A percentile compares a stretch with the other conserved stretches of the same genome.
phyloP scores from a whole-genome alignment of 2,888 invertebrate species.

The Limenitis camilla region DNA sequence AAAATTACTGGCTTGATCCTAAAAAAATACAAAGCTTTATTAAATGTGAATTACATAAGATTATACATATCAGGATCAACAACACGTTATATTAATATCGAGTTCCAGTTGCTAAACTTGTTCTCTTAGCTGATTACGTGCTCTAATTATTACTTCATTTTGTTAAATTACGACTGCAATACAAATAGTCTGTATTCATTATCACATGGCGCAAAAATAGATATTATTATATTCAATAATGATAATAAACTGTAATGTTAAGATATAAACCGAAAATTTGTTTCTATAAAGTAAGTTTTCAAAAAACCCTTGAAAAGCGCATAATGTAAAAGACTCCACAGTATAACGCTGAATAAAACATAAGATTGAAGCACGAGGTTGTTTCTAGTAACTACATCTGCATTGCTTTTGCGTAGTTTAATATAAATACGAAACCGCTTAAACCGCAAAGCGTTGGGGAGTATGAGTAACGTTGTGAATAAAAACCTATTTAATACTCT shows the following conservation, averaged over 20 bases:
- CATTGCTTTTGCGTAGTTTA: conserved; percentile 25
- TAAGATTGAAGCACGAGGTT: conserved; percentile 12
- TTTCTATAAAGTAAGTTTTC: no score
- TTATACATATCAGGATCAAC: not conserved
- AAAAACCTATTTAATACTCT: conserved; percentile 15
- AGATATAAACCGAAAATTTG: no score
- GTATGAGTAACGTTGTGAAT: conserved; percentile 24
- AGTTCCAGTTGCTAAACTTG: conserved; percentile 1
- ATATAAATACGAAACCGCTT: conserved; percentile 26
- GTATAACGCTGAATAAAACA: conserved; percentile 22
- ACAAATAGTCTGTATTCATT: no score
- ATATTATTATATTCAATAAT: no score
- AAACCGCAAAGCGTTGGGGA: conserved; percentile 27
- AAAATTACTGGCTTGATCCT: conserved; percentile 89
- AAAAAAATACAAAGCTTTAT: conserved; percentile 25
- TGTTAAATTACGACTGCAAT: no score
- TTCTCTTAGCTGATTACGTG: not conserved
- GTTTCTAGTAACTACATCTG: conserved; percentile 21
- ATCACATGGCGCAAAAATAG: no score
- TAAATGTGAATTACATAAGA: not conserved
- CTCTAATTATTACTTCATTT: not conserved
- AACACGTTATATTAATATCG: not conserved
- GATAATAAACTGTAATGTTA: no score
- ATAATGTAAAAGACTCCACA: conserved; percentile 1
- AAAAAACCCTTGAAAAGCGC: not conserved